Base-by-base conservation (phyloP, 2,113 vertebrate genomes). In the Lota lota region DNA sequence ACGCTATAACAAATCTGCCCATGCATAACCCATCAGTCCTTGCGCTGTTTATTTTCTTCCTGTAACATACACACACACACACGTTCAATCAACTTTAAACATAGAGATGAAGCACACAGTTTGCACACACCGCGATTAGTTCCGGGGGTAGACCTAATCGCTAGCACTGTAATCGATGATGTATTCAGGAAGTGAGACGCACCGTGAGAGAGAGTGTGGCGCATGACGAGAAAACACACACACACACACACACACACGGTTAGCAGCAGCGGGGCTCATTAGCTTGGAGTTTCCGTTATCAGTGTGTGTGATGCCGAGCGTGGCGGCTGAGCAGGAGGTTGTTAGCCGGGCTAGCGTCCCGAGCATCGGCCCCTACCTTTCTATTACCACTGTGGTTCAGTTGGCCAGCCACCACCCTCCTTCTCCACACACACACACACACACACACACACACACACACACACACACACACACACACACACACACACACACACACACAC, bases 341-440 rank as follows among this genome's bases (percentile, higher is more conserved):
- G 70, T 64, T 20, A 75, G 56, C 68, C 21, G 57, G 61, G 22
- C 20, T 63, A 74, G 75, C 80, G 85, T 83, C 74, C 80, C 78
- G 33, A 85, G 84, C 71, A 90, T 91, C 77, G 77, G 56, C 76
- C 71, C 73, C 79, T 82, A 79, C 75, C 67, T 79, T 85, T 79
- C 87, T 84, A 88, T 92, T 90, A 87, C 87, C 74, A 71, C 66
- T 82, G 83, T 86, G 84, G 72, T 82, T 86, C 77, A 84, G 87
- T 85, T 86, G 77, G 78, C 81, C 69, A 67, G 68, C 84, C 20
- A 17, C 77, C 67, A 18, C 20, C 17, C 2, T 40, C 57, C 66
- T 20, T 65, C 47, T 20, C 18, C 63, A 40, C 62, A 47, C 62
- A 40, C 73, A 74, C 69, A 47, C 40, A 12, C 40, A 47, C 5